Evolutionary conservation across 2,888 invertebrate genomes (phyloP).

Genomic region (Leucophenga maculata): DNA sequence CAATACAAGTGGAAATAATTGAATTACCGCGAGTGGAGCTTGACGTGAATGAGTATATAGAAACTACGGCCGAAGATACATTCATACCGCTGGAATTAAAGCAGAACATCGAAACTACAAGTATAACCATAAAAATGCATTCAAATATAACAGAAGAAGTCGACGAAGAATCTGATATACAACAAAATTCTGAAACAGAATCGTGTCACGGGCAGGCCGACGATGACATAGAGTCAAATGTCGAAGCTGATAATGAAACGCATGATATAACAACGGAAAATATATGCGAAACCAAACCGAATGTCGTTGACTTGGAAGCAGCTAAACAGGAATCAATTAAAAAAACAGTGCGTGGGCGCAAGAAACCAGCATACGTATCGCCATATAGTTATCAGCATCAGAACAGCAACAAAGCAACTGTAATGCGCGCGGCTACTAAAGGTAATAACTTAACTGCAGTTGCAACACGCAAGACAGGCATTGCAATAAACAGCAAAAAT

Average conservation of each 20-base stretch:
- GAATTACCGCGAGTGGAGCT: conserved; percentile 60
- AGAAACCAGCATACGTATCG: conserved; percentile 78
- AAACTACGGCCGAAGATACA: conserved; percentile 47
- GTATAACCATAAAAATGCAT: conserved; percentile 30
- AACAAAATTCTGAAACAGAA: conserved; percentile 76
- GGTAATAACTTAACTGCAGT: conserved; percentile 47
- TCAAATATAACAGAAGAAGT: conserved; percentile 51
- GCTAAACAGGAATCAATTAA: conserved; percentile 60
- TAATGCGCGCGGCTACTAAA: conserved; percentile 8
- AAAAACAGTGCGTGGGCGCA: conserved; percentile 73
- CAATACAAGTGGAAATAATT: conserved; percentile 68
- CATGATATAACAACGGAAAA: conserved; percentile 1
- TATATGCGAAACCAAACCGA: conserved; percentile 45
- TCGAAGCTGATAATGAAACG: conserved; percentile 28
- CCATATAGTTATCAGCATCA: conserved; percentile 74
- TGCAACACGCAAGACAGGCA: background rate
- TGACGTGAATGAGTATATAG: conserved; percentile 37
- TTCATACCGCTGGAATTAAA: conserved; percentile 66
- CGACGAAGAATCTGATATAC: conserved; percentile 4
- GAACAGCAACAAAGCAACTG: conserved; percentile 45
- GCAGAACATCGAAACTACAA: conserved; percentile 69
- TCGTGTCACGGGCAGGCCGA: conserved; percentile 69
- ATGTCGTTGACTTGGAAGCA: too few relatives aligned
- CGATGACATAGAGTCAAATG: conserved; percentile 23
- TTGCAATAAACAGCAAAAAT: conserved; percentile 31